Base-by-base conservation (phyloP, 2,113 vertebrate species). In the Hydrochoerus hydrochaeris region DNA sequence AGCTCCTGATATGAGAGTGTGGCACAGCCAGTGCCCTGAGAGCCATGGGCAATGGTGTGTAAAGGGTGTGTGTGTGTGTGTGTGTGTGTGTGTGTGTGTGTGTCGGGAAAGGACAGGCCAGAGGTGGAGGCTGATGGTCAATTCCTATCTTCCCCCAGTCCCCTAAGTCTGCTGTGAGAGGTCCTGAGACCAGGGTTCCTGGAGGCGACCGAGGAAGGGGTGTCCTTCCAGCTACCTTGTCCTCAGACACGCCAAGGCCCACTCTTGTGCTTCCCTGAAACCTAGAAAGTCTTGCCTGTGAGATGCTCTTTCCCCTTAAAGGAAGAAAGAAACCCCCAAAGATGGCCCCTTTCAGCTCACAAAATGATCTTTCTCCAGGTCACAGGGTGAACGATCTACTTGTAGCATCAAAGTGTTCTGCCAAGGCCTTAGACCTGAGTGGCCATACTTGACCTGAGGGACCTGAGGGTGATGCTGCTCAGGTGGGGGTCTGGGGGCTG, bases 351-450 rank as follows among this genome's bases (percentile, higher is more conserved):
- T 87, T 63, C 14, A 63, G 73, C 92, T 69, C 75, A 38, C 83
- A 77, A 90, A 83, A 91, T 3, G 46, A 44, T 69, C 80, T 91
- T 87, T 49, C 86, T 97, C 75, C 44, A 65, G 65, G 57, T 95
- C 85, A 93, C 85, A 57, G 2, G 6, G 88, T 88, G 62, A 90
- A 92, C 30, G 49, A 78, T 62, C 73, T 65, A 78, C 94, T 96
- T 97, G 94, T 93, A 90, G 67, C 63, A 86, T 95, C 90, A 88
- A 41, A 82, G 85, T 17, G 17, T 13, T 78, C 69, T 73, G 69
- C 49, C 49, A 67, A 58, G 88, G 58, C 26, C 93, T 82, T 63
- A 35, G 83, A 80, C 71, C 89, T 28, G 35, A 73, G 75, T 44
- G 85, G 20, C 41, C 95, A 65, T 87, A 62, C 30, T 5, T 3